A percentile compares a stretch with the other conserved stretches of the same genome.
These are phyloP conservation scores for Crocodylus rhombifer DNA, from an alignment of 2,797 vertebrate genomes.

Conservation along the genomic window DNA sequence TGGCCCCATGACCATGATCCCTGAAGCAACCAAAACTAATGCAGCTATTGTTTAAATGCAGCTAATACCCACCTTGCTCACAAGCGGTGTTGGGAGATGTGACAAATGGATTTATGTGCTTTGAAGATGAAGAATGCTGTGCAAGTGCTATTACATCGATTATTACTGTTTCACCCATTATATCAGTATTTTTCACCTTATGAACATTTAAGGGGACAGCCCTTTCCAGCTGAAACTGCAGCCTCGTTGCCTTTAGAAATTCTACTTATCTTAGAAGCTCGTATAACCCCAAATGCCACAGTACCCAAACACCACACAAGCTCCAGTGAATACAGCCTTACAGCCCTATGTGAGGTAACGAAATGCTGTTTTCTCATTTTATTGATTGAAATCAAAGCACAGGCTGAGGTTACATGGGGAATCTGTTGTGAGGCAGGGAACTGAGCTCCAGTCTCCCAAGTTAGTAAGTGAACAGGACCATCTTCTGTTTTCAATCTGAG, in stretches of 20 bases:
- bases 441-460: too few relatives aligned
- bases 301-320: background rate
- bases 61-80: background rate
- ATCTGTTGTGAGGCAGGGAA: too few relatives aligned
- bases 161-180: background rate
- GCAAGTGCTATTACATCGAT: background rate
- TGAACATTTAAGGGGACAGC: fast-evolving
- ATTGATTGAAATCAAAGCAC: background rate
- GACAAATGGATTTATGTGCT: background rate
- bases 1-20: background rate
- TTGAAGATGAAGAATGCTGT: background rate
- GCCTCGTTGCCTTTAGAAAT: background rate
- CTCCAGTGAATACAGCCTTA: background rate
- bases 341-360: background rate
- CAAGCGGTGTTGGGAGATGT: background rate
- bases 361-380: background rate
- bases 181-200: background rate
- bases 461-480: too few relatives aligned
- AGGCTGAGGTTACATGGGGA: too few relatives aligned
- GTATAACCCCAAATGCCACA: background rate
- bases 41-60: background rate
- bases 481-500: background rate
- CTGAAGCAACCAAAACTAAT: background rate
- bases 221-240: background rate
- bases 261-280: background rate